A percentile compares a stretch with the other conserved stretches of the same genome.
Conservation (phyloP, 2,113 vertebrate species). For the Terrapene triunguis region DNA sequence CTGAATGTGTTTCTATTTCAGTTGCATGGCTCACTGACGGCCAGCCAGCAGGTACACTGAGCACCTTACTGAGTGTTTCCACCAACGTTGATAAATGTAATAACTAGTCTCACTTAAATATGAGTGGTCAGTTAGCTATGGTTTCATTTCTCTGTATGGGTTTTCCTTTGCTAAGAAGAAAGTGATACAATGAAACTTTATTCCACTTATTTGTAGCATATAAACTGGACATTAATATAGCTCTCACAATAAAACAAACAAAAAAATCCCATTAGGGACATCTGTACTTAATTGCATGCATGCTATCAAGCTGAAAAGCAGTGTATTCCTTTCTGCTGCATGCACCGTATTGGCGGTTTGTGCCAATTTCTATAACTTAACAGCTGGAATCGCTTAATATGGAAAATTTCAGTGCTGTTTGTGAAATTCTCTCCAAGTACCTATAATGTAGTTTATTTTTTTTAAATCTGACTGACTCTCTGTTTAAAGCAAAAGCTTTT, state of each 20-base stretch:
- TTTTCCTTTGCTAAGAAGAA: background rate
- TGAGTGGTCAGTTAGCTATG: background rate
- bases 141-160: background rate
- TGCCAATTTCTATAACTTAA: background rate
- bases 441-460: background rate
- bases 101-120: background rate
- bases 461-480: background rate
- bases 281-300: background rate
- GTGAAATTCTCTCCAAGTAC: background rate
- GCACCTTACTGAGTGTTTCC: background rate
- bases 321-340: background rate
- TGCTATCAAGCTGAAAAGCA: background rate
- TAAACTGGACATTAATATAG: background rate
- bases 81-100: background rate
- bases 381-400: background rate
- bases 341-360: background rate
- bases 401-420: background rate
- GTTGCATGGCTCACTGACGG: background rate
- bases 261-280: rapidly evolving
- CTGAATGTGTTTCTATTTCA: background rate
- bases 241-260: background rate
- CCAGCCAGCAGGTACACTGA: background rate
- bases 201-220: background rate
- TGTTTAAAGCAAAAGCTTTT: background rate
- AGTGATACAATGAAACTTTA: background rate